Conservation (phyloP, 2,113 vertebrate species). For the Thermophis baileyi region DNA sequence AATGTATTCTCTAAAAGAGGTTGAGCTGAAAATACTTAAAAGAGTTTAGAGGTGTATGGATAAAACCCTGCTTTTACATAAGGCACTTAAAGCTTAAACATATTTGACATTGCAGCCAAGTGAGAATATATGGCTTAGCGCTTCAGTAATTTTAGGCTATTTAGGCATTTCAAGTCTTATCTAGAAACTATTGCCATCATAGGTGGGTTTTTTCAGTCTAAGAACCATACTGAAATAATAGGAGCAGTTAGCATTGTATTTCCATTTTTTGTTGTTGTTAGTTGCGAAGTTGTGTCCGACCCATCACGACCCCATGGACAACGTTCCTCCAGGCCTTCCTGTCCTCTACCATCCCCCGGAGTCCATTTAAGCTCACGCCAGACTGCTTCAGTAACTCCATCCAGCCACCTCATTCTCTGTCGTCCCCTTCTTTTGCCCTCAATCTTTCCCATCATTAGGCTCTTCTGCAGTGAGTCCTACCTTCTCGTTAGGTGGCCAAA, state of each 20-base stretch:
- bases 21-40: neutral
- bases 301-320: too few species aligned
- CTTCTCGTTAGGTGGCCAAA: too few species aligned
- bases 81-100: neutral
- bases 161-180: neutral
- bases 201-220: neutral
- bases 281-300: too few species aligned
- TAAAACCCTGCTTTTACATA: neutral
- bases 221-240: neutral
- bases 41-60: neutral
- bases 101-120: neutral
- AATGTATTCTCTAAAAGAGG: neutral
- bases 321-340: too few species aligned
- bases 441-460: too few species aligned
- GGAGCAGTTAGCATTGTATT: neutral
- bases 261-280: too few species aligned
- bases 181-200: neutral
- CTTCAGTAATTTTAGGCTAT: neutral
- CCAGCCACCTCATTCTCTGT: too few species aligned
- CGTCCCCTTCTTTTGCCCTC: too few species aligned
- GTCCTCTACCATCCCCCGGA: too few species aligned
- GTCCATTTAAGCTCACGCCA: too few species aligned
- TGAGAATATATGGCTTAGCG: neutral
- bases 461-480: too few species aligned
- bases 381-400: too few species aligned